phyloP scores from a whole-genome alignment of 2,113 vertebrate species.

The Silurus asotus region DNA sequence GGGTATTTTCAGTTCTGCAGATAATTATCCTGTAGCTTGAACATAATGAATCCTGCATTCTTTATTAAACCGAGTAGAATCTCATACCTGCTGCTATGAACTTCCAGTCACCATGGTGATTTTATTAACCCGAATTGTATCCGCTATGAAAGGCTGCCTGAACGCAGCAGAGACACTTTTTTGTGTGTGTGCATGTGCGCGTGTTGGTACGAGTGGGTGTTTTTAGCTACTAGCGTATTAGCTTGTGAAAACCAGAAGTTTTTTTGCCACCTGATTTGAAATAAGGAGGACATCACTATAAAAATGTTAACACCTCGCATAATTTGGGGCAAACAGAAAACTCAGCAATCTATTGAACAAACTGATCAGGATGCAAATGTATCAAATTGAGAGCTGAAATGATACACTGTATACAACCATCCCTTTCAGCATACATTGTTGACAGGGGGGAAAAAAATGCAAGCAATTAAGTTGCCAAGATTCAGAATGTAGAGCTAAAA shows the following conservation, averaged over 20 bases:
- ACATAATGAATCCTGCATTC: background rate
- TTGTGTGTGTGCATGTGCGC: no score
- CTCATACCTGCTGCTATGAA: slow-evolving; percentile 5
- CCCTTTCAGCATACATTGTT: background rate
- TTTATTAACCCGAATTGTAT: background rate
- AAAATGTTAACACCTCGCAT: background rate
- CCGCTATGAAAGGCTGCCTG: background rate
- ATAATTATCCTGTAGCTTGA: background rate
- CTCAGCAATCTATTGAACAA: background rate
- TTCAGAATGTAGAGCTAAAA: background rate
- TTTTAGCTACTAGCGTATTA: background rate
- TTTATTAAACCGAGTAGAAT: background rate
- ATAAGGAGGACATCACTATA: background rate
- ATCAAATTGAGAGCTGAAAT: background rate
- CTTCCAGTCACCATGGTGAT: background rate
- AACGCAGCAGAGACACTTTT: no score
- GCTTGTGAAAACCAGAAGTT: background rate
- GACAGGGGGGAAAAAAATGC: background rate
- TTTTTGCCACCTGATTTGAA: background rate
- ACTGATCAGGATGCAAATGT: background rate
- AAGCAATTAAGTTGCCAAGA: background rate
- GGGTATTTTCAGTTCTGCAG: background rate
- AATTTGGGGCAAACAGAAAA: background rate
- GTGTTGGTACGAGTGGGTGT: background rate
- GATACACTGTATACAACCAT: background rate